Base-by-base conservation (phyloP, 2,888 invertebrate species). In the Melipona beecheii region DNA sequence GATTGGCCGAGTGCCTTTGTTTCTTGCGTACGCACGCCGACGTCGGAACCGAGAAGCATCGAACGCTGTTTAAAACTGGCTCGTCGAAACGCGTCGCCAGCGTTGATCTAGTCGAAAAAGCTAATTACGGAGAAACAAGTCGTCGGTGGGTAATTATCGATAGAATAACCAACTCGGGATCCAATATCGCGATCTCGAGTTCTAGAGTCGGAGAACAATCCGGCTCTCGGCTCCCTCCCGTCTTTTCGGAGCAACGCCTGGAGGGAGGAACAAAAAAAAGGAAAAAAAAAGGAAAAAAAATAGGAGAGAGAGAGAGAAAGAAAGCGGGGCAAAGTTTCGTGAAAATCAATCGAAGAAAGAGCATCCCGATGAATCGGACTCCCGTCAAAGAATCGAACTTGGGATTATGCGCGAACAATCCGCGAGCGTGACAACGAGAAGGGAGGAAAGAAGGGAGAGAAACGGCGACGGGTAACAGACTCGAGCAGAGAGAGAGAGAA, bases 381-480 rank as follows among this genome's bases (percentile, higher is more conserved):
- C 52, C 36, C 60, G 71, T 71, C 52, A 76, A 71, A 76, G 76
- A 76, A 71, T 76, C 71, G 71, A 43, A 36, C 65, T 54, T 36
- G 71, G 68, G 71, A 76, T 76, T 76, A 76, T 71, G 62, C 24
- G 71, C 76, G 71, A 76, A 76, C 76, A 76, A 76, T 76, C 62
- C 76, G 62, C 17, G 52, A 52, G 62, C 52, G 60, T 62, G 60
- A 49, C 74, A 27, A 24, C 74, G 17, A 19, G 21, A 21, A 4
- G 1, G 4, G 2, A 11, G n/a, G 19, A 15, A n/a, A 19, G 11
- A 31, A 24, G 15, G 15, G 3, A 36, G 43, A 11, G 6, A 0
- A 19, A 31, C 17, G 31, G 15, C 17, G 4, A 4, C 4, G 68
- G 6, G 27, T 11, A 24, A 27, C 62, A 21, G 31, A 13, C 43